Base-by-base conservation (phyloP, 1,140 invertebrate species). In the Bursaphelenchus mucronatus region DNA sequence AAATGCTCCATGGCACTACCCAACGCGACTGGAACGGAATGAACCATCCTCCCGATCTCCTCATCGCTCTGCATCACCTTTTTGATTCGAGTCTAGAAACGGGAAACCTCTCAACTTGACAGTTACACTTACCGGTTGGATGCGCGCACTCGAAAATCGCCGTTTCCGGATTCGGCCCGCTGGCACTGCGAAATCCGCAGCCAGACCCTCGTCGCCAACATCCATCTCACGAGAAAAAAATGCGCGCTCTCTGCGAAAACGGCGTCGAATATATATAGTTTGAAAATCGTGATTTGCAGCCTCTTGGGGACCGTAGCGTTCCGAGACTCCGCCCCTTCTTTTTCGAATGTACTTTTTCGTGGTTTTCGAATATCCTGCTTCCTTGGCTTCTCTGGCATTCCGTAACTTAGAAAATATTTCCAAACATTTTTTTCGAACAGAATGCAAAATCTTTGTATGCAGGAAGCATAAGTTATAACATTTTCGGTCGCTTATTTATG, bases 21-120 rank as follows among this genome's bases (percentile, higher is more conserved):
- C 40, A 80, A 71, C 10, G 76, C 77, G 3, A 80, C 78, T 17
- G 78, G 78, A 8, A 80, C 78, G 21, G 76, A 79, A 41, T 77
- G 75, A 21, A 73, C 76, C 78, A 79, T 81, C 59, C 76, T 45
- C 8, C 78, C 78, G 51, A 80, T 80, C 8, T 80, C 78, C 53
- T 80, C 78, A 66, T 80, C 78, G 52, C 71, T 74, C 64, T 80
- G 78, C 78, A 80, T 80, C 10, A 80, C 79, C 53, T 80, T 80
- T 50, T 80, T 80, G 15, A 80, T 67, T 39, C 78, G 63, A 11
- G 78, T 79, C 76, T 78, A 58, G 61, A 77, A 51, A 45, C 40
- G 15, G 21, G 40, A 15, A 17, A 55, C 4, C 13, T 62, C 55
- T 62, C 45, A 70, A n/a, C 15, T 74, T 30, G 40, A 69, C 50